Conservation (phyloP, 2,113 vertebrate genomes). For the Thamnaconus septentrionalis region DNA sequence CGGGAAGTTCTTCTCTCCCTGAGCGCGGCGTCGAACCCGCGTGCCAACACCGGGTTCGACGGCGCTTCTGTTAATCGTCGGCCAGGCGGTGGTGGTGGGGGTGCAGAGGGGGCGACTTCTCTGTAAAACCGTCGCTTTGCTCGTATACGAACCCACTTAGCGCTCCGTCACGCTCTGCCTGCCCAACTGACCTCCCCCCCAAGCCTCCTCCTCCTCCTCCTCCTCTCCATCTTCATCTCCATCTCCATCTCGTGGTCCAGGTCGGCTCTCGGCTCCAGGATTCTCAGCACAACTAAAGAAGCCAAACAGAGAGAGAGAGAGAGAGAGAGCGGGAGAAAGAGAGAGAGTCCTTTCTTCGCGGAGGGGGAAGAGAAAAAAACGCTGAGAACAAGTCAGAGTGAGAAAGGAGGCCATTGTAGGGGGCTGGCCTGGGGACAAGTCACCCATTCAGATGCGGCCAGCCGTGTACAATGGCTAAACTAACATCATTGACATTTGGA, state of each 20-base stretch:
- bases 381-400: conserved; percentile 77
- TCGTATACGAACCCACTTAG: conserved; percentile 30
- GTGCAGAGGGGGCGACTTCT: too few relatives aligned
- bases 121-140: too few relatives aligned
- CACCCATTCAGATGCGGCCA: conserved; percentile 79
- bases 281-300: conserved; percentile 56
- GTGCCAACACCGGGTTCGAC: conserved; percentile 68
- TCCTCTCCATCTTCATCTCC: conserved; percentile 25
- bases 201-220: conserved; percentile 34
- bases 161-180: conserved; percentile 66
- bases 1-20: conserved; percentile 16
- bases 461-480: conserved; percentile 84
- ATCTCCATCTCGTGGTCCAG: conserved; percentile 28
- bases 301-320: conserved; percentile 50
- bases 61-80: conserved; percentile 64
- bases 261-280: conserved; percentile 45
- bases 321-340: conserved; percentile 60
- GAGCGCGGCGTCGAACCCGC: conserved; percentile 49
- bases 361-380: conserved; percentile 61
- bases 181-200: conserved; percentile 33
- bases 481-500: conserved; percentile 84
- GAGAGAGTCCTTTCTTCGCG: conserved; percentile 65
- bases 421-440: conserved; percentile 80
- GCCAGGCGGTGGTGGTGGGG: conserved; percentile 28
- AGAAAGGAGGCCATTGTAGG: conserved; percentile 81